Evolutionary conservation across 30 jellyfish, hydroid and myxozoan species (phyloP).

Genomic region (Hydractinia echinata): DNA sequence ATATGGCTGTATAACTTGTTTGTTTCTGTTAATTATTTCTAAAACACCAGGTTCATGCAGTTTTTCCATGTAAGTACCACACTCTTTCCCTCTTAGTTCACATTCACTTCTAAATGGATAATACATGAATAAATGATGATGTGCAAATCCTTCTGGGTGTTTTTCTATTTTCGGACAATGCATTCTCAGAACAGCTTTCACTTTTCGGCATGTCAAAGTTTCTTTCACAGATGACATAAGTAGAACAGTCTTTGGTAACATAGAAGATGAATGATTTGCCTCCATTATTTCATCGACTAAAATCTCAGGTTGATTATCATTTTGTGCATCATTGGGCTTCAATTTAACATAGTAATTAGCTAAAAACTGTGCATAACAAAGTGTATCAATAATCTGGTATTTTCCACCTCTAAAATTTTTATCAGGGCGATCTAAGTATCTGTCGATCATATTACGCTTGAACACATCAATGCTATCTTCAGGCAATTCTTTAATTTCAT

Average conservation of each 20-base stretch:
- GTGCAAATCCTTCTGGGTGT: constrained; percentile 4
- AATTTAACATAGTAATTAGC: not conserved
- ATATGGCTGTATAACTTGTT: not conserved
- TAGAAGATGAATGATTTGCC: not conserved
- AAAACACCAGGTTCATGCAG: constrained; percentile 19
- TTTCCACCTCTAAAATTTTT: constrained; percentile 13
- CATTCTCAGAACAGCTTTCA: constrained; percentile 5
- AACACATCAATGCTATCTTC: constrained; percentile 17
- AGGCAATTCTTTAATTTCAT: constrained; percentile 21
- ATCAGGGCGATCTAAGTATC: constrained; percentile 28
- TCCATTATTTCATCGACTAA: not conserved
- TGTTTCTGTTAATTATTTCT: constrained; percentile 6
- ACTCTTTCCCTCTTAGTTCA: constrained; percentile 6
- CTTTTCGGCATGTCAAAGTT: constrained; percentile 1
- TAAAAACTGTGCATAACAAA: constrained; percentile 39
- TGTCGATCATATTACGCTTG: constrained; percentile 16
- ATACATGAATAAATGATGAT: constrained; percentile 15
- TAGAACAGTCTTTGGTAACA: not conserved
- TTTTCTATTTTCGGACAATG: constrained; percentile 1
- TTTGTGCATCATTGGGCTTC: not conserved
- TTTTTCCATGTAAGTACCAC: not conserved
- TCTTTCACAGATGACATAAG: constrained; percentile 15
- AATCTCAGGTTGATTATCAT: not conserved
- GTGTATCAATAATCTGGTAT: not conserved
- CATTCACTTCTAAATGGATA: constrained; percentile 12